Percentiles rank a stretch among this genome's conserved stretches.
phyloP scores from a whole-genome alignment of 2,113 vertebrate genomes.

The Triplophysa siluroides region DNA sequence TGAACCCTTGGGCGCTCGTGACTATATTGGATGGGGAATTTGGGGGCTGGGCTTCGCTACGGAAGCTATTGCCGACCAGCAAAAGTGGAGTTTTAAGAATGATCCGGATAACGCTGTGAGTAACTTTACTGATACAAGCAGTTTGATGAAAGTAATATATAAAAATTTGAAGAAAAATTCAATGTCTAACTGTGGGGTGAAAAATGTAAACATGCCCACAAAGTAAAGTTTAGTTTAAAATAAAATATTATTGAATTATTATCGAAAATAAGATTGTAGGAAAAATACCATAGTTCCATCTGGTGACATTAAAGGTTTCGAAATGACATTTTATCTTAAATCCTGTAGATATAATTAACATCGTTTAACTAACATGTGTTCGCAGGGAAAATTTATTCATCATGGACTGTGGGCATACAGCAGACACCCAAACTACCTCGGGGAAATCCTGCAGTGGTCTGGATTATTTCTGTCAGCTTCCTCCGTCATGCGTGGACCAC shows the following conservation, averaged over 20 bases:
- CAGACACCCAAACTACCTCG: conserved; percentile 80
- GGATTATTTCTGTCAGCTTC: conserved; percentile 79
- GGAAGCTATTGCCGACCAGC: conserved; percentile 78
- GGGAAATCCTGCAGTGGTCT: conserved; percentile 81
- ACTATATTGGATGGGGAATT: conserved; percentile 76
- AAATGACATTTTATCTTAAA: not conserved
- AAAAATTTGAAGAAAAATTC: not conserved
- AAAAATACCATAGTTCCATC: not conserved
- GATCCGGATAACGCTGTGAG: conserved; percentile 77
- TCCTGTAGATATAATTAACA: not conserved
- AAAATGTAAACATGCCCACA: too few relatives aligned
- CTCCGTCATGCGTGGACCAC: conserved; percentile 70
- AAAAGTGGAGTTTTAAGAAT: conserved; percentile 78
- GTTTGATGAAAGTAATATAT: not conserved
- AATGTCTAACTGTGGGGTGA: too few relatives aligned
- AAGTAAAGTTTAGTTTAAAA: too few relatives aligned
- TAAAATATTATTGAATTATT: too few relatives aligned
- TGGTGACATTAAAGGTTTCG: not conserved
- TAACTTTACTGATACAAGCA: conserved; percentile 20
- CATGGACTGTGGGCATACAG: conserved; percentile 79
- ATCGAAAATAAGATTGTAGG: not conserved
- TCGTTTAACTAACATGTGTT: not conserved
- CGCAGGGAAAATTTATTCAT: conserved; percentile 79
- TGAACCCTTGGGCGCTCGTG: conserved; percentile 69
- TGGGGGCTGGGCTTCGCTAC: conserved; percentile 76